Evolutionary conservation across 2,888 invertebrate genomes (phyloP).

Genomic region (Seira ritae): DNA sequence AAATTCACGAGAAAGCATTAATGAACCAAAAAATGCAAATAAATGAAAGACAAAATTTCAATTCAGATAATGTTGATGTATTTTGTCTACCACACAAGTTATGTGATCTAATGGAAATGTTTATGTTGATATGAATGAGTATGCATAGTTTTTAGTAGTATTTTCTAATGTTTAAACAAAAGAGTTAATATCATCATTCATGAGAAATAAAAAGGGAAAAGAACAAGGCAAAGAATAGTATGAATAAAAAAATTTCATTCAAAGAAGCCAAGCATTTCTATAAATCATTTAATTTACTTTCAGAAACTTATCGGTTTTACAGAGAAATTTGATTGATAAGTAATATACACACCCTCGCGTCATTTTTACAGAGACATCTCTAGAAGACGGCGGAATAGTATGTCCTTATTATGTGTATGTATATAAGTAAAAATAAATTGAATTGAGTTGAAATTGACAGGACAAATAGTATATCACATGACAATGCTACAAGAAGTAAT

Average conservation of each 20-base stretch:
- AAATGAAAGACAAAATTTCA: no score
- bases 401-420: neutral
- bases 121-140: no score
- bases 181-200: no score
- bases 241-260: neutral
- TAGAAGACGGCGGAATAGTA: neutral
- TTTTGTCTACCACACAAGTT: no score
- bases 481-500: neutral
- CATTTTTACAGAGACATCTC: neutral
- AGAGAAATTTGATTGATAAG: neutral
- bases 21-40: no score
- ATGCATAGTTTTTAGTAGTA: no score
- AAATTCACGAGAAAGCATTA: no score
- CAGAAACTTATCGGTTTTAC: neutral
- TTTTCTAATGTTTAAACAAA: no score
- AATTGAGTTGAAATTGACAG: neutral
- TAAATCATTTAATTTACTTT: conserved; percentile 4
- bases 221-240: neutral
- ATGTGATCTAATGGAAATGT: no score
- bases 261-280: conserved; percentile 6
- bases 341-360: neutral
- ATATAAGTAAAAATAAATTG: neutral
- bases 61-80: no score
- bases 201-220: neutral
- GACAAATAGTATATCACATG: conserved; percentile 11